Evolutionary conservation across 92 coral and sea anemone genomes (phyloP).

Genomic region (Virgularia gustaviana): DNA sequence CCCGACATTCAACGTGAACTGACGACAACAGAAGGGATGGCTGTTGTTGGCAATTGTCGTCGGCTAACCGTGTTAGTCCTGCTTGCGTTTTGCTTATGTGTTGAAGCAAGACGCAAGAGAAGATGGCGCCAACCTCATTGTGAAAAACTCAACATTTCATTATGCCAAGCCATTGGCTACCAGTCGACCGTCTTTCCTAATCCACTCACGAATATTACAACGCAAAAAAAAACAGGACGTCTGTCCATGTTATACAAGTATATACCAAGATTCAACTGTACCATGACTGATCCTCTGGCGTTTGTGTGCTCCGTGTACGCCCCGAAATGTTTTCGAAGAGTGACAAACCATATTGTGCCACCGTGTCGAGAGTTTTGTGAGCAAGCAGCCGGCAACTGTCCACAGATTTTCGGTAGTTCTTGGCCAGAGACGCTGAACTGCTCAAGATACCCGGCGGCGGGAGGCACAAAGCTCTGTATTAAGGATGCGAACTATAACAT

Average conservation of each 20-base stretch:
- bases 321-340: background rate
- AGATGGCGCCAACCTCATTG: background rate
- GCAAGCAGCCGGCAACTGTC: conserved; percentile 17
- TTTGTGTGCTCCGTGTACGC: conserved; percentile 29
- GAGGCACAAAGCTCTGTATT: background rate
- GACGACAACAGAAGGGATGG: too few relatives aligned
- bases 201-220: conserved; percentile 17
- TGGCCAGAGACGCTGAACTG: conserved; percentile 21
- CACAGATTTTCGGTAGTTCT: background rate
- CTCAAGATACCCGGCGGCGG: conserved; percentile 2
- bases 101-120: conserved; percentile 8
- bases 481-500: background rate
- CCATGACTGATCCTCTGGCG: background rate
- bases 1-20: too few relatives aligned
- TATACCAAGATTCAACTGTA: conserved; percentile 9
- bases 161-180: conserved; percentile 1
- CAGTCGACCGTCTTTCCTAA: conserved; percentile 19
- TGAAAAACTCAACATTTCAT: background rate
- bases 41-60: conserved; percentile 8
- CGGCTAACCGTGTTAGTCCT: background rate
- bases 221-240: background rate
- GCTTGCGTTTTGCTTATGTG: background rate
- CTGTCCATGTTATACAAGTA: background rate
- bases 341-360: background rate
- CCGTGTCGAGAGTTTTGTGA: conserved; percentile 33